Evolutionary conservation across 2,888 invertebrate genomes (phyloP).

Genomic region (Lasius platythorax): DNA sequence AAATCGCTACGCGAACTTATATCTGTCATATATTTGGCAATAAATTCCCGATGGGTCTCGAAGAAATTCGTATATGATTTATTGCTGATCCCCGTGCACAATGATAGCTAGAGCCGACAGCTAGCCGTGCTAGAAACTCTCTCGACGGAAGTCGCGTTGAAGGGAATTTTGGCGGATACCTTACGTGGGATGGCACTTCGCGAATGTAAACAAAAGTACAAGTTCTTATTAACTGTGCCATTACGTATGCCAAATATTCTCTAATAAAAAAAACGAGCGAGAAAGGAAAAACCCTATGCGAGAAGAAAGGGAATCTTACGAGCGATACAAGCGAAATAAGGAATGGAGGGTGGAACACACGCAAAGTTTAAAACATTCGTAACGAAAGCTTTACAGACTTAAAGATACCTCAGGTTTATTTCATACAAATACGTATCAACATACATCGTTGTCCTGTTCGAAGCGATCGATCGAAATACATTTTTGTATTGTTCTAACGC

Average conservation of each 20-base stretch:
- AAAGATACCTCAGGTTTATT: constrained; percentile 76
- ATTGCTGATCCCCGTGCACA: constrained; percentile 41
- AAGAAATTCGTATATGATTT: constrained; percentile 34
- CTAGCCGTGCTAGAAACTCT: constrained; percentile 26
- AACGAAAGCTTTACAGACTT: constrained; percentile 77
- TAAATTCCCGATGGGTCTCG: constrained; percentile 29
- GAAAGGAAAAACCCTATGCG: not conserved
- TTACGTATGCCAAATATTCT: constrained; percentile 73
- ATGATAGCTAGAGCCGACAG: constrained; percentile 25
- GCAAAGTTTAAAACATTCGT: constrained; percentile 60
- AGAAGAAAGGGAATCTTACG: constrained; percentile 15
- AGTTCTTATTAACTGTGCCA: constrained; percentile 69
- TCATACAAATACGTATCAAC: constrained; percentile 63
- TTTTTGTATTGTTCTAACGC: not conserved
- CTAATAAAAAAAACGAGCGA: constrained; percentile 31
- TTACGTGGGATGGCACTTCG: constrained; percentile 59
- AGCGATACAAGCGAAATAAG: constrained; percentile 18
- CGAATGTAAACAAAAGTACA: constrained; percentile 47
- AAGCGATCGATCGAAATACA: constrained; percentile 39
- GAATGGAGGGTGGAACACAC: constrained; percentile 45
- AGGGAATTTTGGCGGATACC: constrained; percentile 66
- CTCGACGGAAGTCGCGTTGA: constrained; percentile 41
- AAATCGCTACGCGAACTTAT: constrained; percentile 20
- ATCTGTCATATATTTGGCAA: constrained; percentile 14
- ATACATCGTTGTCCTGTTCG: constrained; percentile 55